Percentiles rank a stretch among this genome's conserved stretches.
phyloP scores from a whole-genome alignment of 2,797 vertebrate species.

The Synaphobranchus kaupii region DNA sequence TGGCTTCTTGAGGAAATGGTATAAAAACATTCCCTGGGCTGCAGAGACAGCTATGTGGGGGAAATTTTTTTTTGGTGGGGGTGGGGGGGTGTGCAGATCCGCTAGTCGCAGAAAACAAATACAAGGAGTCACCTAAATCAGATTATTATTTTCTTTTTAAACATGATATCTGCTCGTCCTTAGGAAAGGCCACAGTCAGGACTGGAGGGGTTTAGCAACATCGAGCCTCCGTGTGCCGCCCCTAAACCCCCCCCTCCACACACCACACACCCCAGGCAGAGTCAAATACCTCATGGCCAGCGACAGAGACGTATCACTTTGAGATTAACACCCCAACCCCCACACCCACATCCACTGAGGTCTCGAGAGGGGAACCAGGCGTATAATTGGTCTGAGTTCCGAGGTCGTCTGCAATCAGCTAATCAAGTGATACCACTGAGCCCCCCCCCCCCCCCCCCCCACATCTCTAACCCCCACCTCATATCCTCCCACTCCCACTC shows the following conservation, averaged over 20 bases:
- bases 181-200: constrained; percentile 16
- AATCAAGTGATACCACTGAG: constrained; percentile 10
- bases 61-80: not conserved
- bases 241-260: not conserved
- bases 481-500: not conserved
- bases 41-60: constrained; percentile 19
- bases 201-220: not conserved
- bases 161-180: constrained; percentile 35
- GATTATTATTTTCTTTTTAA: constrained; percentile 48
- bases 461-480: not conserved
- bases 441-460: not conserved
- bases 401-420: constrained; percentile 22
- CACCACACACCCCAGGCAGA: not conserved
- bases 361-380: constrained; percentile 35
- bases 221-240: not conserved
- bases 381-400: constrained; percentile 41
- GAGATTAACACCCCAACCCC: constrained; percentile 46
- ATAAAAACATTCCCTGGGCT: constrained; percentile 25
- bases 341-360: constrained; percentile 27
- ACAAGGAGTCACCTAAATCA: constrained; percentile 39
- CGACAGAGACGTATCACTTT: constrained; percentile 47
- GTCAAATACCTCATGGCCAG: constrained; percentile 32
- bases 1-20: constrained; percentile 28
- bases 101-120: constrained; percentile 28
- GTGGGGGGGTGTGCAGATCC: not conserved